phyloP scores from a whole-genome alignment of 2,797 vertebrate species.

The Amazona finschi region DNA sequence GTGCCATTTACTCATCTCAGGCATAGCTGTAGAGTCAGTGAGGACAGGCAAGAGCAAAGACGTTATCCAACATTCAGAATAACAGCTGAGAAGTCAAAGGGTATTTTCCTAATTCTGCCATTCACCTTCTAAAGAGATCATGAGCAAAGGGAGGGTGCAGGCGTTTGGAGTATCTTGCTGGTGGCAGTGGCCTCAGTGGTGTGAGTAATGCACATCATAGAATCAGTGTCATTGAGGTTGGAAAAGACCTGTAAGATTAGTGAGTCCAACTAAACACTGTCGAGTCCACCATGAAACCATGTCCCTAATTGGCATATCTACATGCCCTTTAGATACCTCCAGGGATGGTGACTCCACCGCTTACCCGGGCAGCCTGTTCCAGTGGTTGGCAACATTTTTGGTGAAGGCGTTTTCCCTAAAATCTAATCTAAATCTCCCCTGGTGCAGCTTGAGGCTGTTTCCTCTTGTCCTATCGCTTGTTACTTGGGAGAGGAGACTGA shows the following conservation, averaged over 20 bases:
- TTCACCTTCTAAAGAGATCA: not conserved
- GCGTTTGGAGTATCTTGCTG: not conserved
- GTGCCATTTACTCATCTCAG: not conserved
- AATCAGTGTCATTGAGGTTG: not conserved
- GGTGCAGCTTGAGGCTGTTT: not conserved
- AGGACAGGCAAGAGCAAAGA: not conserved
- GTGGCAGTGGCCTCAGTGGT: not conserved
- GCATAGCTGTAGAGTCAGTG: not conserved
- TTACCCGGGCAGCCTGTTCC: not conserved
- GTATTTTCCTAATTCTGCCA: not conserved
- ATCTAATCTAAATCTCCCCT: not conserved
- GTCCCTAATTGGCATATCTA: not conserved
- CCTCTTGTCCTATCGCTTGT: not conserved
- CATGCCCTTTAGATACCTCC: not conserved
- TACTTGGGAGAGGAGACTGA: not conserved
- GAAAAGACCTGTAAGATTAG: not conserved
- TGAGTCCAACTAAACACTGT: not conserved
- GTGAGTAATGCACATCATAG: not conserved
- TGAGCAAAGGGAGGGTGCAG: fast-evolving
- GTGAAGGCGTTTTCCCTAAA: not conserved
- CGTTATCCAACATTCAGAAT: not conserved
- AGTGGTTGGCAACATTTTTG: not conserved
- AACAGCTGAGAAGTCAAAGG: not conserved
- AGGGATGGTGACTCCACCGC: not conserved
- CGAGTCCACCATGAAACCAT: not conserved